Evolutionary conservation across 1,140 invertebrate species (phyloP).

Genomic region (Drosophila kikkawai): DNA sequence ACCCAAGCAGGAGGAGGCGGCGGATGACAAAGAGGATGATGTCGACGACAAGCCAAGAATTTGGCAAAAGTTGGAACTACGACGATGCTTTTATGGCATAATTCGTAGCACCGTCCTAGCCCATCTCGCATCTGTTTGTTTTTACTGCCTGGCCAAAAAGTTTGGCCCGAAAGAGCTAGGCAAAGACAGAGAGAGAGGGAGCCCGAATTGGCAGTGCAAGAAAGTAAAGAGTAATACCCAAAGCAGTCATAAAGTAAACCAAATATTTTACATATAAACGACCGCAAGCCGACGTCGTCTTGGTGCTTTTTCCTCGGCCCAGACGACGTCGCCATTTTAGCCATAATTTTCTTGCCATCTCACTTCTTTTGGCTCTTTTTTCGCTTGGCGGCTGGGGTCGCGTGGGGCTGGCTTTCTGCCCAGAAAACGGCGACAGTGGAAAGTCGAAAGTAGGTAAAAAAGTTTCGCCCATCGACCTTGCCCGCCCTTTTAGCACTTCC

Average conservation of each 20-base stretch:
- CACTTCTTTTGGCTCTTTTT: slow-evolving; percentile 4
- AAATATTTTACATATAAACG: slow-evolving; percentile 84
- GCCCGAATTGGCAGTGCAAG: slow-evolving; percentile 71
- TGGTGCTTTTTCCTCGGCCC: slow-evolving; percentile 54
- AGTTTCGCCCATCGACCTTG: slow-evolving; percentile 71
- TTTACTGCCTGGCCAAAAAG: slow-evolving; percentile 66
- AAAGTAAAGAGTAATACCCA: slow-evolving; percentile 83
- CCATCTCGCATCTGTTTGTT: slow-evolving; percentile 52
- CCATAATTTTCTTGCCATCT: slow-evolving; percentile 60
- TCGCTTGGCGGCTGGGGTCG: not conserved
- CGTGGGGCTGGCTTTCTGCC: slow-evolving; percentile 51
- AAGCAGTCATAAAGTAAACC: slow-evolving; percentile 81
- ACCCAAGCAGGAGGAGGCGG: slow-evolving; percentile 1
- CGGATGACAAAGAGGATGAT: slow-evolving; percentile 34
- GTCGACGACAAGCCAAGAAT: slow-evolving; percentile 68
- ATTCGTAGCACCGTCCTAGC: slow-evolving; percentile 62
- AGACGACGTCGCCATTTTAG: slow-evolving; percentile 74
- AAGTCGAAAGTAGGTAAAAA: slow-evolving; percentile 78
- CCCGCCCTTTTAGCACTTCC: slow-evolving; percentile 43
- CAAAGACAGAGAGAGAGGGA: not conserved
- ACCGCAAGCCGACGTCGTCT: slow-evolving; percentile 73
- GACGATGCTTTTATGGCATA: slow-evolving; percentile 76
- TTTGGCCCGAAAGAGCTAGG: slow-evolving; percentile 43
- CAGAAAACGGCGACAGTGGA: slow-evolving; percentile 65
- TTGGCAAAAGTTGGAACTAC: slow-evolving; percentile 64